A percentile compares a stretch with the other conserved stretches of the same genome.
Conservation (phyloP, 2,888 invertebrate species). For the Sipunculus nudus region DNA sequence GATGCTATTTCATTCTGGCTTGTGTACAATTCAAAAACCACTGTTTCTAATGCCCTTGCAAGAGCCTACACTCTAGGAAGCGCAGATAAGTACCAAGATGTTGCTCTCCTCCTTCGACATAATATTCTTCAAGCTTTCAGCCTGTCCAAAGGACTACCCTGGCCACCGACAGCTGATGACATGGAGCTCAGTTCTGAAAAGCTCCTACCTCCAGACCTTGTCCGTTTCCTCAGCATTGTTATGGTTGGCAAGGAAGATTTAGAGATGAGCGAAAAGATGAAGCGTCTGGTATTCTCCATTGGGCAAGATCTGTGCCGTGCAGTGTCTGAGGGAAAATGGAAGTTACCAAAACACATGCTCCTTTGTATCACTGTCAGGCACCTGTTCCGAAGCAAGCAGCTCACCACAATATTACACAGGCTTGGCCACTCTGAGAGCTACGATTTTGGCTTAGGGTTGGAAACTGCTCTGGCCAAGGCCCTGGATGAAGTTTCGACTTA, state of each 20-base stretch:
- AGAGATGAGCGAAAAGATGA: too few species aligned
- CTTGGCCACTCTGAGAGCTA: constrained; percentile 6
- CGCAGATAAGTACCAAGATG: constrained; percentile 7
- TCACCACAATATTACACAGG: constrained; percentile 4
- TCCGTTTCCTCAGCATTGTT: too few species aligned
- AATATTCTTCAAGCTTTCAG: constrained; percentile 9
- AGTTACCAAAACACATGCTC: constrained; percentile 5
- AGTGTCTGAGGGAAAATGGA: constrained; percentile 2
- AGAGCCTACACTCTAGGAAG: neutral
- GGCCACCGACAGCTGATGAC: constrained; percentile 11
- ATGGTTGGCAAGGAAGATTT: too few species aligned
- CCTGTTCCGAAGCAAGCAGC: constrained; percentile 1
- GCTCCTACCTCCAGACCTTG: constrained; percentile 1
- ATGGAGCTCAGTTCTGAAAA: constrained; percentile 1
- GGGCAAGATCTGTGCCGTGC: constrained; percentile 5
- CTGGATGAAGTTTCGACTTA: constrained; percentile 10
- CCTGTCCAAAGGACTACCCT: constrained; percentile 7
- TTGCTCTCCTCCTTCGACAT: constrained; percentile 13
- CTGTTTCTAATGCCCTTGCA: neutral
- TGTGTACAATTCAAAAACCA: neutral
- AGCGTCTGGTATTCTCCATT: too few species aligned
- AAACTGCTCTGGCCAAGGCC: constrained; percentile 9
- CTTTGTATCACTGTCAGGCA: neutral
- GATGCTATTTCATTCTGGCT: neutral
- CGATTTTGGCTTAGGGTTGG: constrained; percentile 4